Base-by-base conservation (phyloP, 92 coral and sea anemone genomes). In the Zoanthus solanderi region DNA sequence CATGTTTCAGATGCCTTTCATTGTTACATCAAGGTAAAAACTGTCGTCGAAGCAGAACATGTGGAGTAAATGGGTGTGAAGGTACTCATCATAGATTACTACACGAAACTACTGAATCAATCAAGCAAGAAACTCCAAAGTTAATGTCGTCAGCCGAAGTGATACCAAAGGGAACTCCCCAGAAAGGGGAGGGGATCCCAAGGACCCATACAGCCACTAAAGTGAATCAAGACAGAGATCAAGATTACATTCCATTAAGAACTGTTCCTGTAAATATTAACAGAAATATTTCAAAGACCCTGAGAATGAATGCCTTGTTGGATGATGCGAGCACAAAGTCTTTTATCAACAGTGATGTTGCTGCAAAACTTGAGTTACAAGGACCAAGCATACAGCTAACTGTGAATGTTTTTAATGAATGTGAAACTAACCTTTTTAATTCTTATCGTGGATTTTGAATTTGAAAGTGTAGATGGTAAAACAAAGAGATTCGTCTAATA, bases 191-290 rank as follows among this genome's bases (percentile, higher is more conserved):
- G 72, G 72, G 32, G 12, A 66, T 66, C 34, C 34, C 9, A 66
- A n/a, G 72, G 34, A 66, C 72, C 9, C 72, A 66, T 66, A 18
- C 72, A 18, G 72, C 34, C 34, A 66, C 72, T n/a, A 18, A 18
- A 66, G 34, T 66, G 9, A 66, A n/a, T 3, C 2, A 66, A 2
- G 72, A 18, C 72, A 66, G 34, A 18, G 72, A 18, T 12, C 18
- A 63, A 63, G 90, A 75, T n/a, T 45, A 72, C 15, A 63, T 82
- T n/a, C 84, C 91, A 60, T 81, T 87, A 57, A 48, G 84, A 66
- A 91, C 93, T 73, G 85, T 76, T 34, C 42, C 42, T 1, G 42
- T 3, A 1, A 3, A 1, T 1, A 34, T 34, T 34, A 34, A 1
- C 42, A 34, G 42, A 34, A 34, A 34, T 34, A 34, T 1, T 34